phyloP scores from a whole-genome alignment of 2,797 vertebrate species.

The Oreochromis mossambicus region DNA sequence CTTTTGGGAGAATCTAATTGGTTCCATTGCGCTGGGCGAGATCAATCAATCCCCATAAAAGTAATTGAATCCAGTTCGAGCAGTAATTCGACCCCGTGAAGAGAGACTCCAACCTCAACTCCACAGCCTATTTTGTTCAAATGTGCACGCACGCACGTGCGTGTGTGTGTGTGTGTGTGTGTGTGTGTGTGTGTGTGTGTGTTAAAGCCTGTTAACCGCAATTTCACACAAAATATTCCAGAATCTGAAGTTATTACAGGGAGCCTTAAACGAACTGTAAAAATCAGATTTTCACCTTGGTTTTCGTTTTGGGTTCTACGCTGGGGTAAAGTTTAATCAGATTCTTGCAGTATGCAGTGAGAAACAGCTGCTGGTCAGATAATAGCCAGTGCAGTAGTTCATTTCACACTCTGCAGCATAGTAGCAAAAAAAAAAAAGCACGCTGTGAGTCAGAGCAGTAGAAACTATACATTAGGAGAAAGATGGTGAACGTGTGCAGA shows the following conservation, averaged over 20 bases:
- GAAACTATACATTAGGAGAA: constrained; percentile 1
- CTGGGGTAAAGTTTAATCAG: not conserved
- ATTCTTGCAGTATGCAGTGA: not conserved
- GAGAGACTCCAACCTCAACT: not conserved
- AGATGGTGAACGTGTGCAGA: not conserved
- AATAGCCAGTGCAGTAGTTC: constrained; percentile 6
- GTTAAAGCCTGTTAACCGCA: not conserved
- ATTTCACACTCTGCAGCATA: constrained; percentile 40
- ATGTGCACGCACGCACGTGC: not conserved
- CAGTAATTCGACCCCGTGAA: constrained; percentile 20
- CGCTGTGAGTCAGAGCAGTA: constrained; percentile 26
- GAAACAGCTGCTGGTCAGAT: constrained; percentile 36
- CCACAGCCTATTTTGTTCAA: not conserved
- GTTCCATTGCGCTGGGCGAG: constrained; percentile 33
- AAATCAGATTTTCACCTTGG: not conserved
- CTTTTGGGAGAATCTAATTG: constrained; percentile 60
- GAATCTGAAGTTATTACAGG: not conserved
- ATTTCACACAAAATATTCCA: not conserved
- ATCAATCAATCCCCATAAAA: constrained; percentile 55
- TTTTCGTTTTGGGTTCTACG: not conserved
- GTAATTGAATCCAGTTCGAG: constrained; percentile 39
- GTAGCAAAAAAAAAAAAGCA: not conserved
- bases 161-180: not conserved
- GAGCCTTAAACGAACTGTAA: not conserved
- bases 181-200: not conserved